Conservation (phyloP, 2,888 invertebrate genomes). For the Aphidius colemani region DNA sequence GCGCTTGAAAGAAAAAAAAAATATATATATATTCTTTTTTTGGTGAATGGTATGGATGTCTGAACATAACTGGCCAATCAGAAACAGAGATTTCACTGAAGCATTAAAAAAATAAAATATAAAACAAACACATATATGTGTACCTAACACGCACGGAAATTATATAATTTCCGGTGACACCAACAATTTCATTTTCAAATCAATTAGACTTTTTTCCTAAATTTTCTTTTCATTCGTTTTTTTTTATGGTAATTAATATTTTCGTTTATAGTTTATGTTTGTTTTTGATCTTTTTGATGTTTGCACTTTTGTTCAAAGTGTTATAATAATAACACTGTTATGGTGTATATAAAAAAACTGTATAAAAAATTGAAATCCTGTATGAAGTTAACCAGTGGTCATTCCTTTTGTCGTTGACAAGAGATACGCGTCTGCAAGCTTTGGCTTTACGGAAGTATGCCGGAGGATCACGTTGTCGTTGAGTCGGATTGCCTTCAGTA, state of each 20-base stretch:
- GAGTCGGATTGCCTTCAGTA: background rate
- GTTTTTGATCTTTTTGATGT: no score
- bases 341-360: no score
- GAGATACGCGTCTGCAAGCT: background rate
- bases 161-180: slow-evolving; percentile 49
- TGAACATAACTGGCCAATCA: background rate
- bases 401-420: no score
- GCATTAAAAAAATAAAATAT: no score
- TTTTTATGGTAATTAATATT: background rate
- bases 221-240: background rate
- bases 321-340: no score
- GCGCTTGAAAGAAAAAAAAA: no score
- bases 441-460: background rate
- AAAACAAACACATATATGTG: background rate
- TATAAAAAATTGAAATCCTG: no score
- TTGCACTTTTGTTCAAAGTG: no score
- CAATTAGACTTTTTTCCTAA: slow-evolving; percentile 14
- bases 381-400: no score
- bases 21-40: no score
- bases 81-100: background rate
- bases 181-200: background rate
- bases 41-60: no score
- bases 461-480: background rate
- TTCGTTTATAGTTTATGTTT: no score
- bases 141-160: slow-evolving; percentile 44